Percentiles rank a stretch among this genome's conserved stretches.
phyloP scores from a whole-genome alignment of 2,113 vertebrate species.

The Rhea pennata region DNA sequence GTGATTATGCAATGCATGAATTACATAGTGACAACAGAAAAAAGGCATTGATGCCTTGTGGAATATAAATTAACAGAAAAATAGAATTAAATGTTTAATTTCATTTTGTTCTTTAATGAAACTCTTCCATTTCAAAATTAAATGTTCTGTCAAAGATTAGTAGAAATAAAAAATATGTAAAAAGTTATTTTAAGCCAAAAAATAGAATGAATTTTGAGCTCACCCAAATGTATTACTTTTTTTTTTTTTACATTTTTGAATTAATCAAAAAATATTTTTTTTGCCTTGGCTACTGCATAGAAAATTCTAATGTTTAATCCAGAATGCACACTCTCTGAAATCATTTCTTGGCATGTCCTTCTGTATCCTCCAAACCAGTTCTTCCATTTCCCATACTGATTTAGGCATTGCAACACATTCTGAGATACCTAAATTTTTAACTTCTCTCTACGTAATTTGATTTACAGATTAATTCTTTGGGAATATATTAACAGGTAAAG shows the following conservation, averaged over 20 bases:
- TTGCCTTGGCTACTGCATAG: not conserved
- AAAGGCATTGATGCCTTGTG: not conserved
- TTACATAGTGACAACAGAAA: not conserved
- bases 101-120: not conserved
- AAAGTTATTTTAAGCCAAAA: not conserved
- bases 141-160: not conserved
- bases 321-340: not conserved
- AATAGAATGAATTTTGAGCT: not conserved
- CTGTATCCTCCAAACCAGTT: not conserved
- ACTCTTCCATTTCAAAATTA: not conserved
- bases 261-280: not conserved
- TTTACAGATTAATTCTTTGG: not conserved
- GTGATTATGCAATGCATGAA: not conserved
- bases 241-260: no score
- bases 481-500: rapidly evolving
- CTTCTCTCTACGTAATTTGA: not conserved
- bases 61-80: not conserved
- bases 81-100: not conserved
- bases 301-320: not conserved
- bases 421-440: not conserved
- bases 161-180: not conserved
- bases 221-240: not conserved
- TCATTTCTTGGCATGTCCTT: not conserved
- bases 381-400: not conserved
- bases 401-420: not conserved